A percentile compares a stretch with the other conserved stretches of the same genome.
Evolutionary conservation across 1,140 invertebrate species (phyloP).

Genomic region (Leguminivora glycinivorella): DNA sequence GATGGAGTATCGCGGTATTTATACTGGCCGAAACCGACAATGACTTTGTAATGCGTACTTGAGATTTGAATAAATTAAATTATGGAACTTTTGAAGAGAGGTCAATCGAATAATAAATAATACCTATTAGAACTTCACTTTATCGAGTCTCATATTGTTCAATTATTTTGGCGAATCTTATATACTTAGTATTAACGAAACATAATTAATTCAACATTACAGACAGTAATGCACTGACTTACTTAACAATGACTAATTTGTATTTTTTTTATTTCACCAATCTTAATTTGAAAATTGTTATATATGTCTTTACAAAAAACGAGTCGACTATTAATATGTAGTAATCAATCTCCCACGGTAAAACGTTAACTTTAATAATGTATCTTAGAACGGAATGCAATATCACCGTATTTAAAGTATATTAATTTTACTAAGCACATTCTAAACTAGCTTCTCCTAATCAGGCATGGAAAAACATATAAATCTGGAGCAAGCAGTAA

Average conservation of each 20-base stretch:
- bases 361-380: not conserved
- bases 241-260: too few species aligned
- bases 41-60: slow-evolving; percentile 56
- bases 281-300: too few species aligned
- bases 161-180: too few species aligned
- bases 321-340: not conserved
- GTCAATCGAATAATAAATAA: slow-evolving; percentile 37
- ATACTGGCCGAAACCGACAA: slow-evolving; percentile 35
- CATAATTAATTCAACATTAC: too few species aligned
- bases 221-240: too few species aligned
- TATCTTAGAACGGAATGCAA: slow-evolving; percentile 11
- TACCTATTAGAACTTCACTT: too few species aligned
- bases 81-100: slow-evolving; percentile 47
- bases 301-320: too few species aligned
- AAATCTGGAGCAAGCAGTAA: slow-evolving; percentile 3
- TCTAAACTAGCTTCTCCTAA: slow-evolving; percentile 8
- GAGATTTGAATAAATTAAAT: slow-evolving; percentile 44
- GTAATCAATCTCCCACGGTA: not conserved
- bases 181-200: too few species aligned
- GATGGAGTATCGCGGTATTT: not conserved
- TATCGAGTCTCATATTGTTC: too few species aligned
- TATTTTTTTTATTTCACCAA: too few species aligned
- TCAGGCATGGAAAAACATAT: not conserved
- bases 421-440: slow-evolving; percentile 24
- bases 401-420: not conserved